Evolutionary conservation across 1,140 invertebrate species (phyloP), one percentile per base, ranked within the genome.

Genomic region (Pararge aegeria): DNA sequence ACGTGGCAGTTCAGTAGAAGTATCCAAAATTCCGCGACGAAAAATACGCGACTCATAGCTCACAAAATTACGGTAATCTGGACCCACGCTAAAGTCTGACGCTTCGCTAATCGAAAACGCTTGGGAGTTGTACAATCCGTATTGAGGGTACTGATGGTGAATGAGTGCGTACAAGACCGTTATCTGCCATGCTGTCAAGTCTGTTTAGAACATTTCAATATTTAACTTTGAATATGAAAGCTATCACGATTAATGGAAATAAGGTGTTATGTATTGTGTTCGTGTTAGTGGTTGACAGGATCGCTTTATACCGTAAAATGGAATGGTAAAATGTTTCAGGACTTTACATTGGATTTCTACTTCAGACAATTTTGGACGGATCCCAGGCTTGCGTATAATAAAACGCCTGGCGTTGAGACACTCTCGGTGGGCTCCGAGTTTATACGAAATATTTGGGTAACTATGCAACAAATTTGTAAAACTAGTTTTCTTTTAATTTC

Each of bases 301-400:
- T n/a, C 6, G 20, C 51, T 37, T 40, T 40, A 34, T 52, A 44
- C 29, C n/a, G n/a, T n/a, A n/a, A n/a, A 53, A 37, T 53, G n/a
- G n/a, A n/a, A n/a, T n/a, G n/a, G n/a, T n/a, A 16, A 12, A 9
- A 12, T 20, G 5, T 60, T 55, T 98, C 90, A 98, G 97, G 98
- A 99, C 92, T 99, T 98, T 91, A 99, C 98, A 56, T 91, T 98
- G 93, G 98, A 99, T 92, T 98, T 99, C 93, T 99, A 99, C 94
- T 98, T 98, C 92, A 95, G 98, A 86, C 98, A 99, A 93, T 97
- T 97, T 91, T 99, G 98, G 98, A 97, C 95, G 81, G 98, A 99
- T 91, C 96, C 96, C 65, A 93, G 98, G 78, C 92, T 99, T 79
- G 95, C 95, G 57, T 98, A 98, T 92, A 94, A 94, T 85, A 95